Evolutionary conservation across 1,140 invertebrate species (phyloP).

Genomic region (Asobara japonica): DNA sequence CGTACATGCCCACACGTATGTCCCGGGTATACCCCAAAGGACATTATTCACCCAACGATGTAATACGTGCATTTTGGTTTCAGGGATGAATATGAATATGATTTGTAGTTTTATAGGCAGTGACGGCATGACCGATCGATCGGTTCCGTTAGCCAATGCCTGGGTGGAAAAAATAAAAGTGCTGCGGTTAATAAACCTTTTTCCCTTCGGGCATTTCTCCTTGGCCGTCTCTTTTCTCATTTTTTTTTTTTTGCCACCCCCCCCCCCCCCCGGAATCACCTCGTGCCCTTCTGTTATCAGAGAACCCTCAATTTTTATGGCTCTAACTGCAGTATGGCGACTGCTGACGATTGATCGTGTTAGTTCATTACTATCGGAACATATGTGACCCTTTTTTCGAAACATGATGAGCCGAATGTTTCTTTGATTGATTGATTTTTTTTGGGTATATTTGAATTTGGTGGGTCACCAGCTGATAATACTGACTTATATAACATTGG

Average conservation of each 20-base stretch:
- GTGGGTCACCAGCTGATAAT: too few relatives aligned
- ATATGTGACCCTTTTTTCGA: background rate
- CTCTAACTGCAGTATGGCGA: background rate
- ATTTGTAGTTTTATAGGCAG: slow-evolving; percentile 51
- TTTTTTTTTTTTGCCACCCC: background rate
- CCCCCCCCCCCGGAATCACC: background rate
- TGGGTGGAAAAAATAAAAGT: background rate
- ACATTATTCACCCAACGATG: slow-evolving; percentile 11
- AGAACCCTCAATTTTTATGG: background rate
- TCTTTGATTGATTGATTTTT: too few relatives aligned
- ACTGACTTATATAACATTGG: too few relatives aligned
- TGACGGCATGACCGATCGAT: slow-evolving; percentile 57
- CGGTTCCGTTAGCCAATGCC: slow-evolving; percentile 23
- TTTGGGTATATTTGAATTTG: too few relatives aligned
- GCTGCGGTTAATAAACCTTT: slow-evolving; percentile 37
- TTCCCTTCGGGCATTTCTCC: slow-evolving; percentile 29
- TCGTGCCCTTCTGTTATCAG: background rate
- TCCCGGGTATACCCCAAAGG: background rate
- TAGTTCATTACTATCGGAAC: background rate
- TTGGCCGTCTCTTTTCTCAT: background rate
- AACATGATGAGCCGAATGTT: background rate
- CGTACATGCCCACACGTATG: background rate
- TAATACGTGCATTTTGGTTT: slow-evolving; percentile 6
- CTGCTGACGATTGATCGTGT: slow-evolving; percentile 8
- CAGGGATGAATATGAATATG: slow-evolving; percentile 52